Evolutionary conservation across 1,140 invertebrate species (phyloP), one percentile per base, ranked within the genome.

Genomic region (Drusus annulatus): DNA sequence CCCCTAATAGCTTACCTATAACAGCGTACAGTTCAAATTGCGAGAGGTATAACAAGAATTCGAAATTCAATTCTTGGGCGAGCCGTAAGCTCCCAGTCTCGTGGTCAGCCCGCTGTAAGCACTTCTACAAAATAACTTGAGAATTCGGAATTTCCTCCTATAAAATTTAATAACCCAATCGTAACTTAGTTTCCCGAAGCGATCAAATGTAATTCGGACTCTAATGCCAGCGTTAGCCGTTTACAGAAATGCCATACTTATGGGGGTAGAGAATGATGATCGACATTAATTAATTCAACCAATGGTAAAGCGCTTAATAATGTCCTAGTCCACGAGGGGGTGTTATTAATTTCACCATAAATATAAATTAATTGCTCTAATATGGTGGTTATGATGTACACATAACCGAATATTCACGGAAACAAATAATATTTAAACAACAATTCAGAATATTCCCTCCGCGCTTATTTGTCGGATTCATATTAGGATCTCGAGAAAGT

Each of bases 121-220:
- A 25, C 10, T 71, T 71, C 17, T 19, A 71, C 51, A 52, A 52
- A 71, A 71, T 71, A 51, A 71, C 68, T 71, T 51, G n/a, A 50
- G 45, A 71, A 51, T 50, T 71, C n/a, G 17, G 25, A 71, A 71
- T 54, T 71, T 21, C 68, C 15, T 51, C 5, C 50, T 19, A 71
- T 52, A 71, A 71, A 71, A 16, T 71, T 51, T 71, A 71, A 71
- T 71, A 71, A 25, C 68, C 68, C 45, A 68, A 71, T 71, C 31
- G 45, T 71, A 71, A 71, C 68, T 51, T 71, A 52, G 68, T 21
- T 71, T 19, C 68, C 21, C 36, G 68, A 71, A 71, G 68, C 19
- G 31, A 71, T 71, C 68, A 71, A 71, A 71, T 17, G 52, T 13
- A 71, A 71, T 52, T 71, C 51, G 68, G n/a, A 50, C 25, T 71